phyloP scores from a whole-genome alignment of 2,888 invertebrate genomes.

The Brenthis hecate region DNA sequence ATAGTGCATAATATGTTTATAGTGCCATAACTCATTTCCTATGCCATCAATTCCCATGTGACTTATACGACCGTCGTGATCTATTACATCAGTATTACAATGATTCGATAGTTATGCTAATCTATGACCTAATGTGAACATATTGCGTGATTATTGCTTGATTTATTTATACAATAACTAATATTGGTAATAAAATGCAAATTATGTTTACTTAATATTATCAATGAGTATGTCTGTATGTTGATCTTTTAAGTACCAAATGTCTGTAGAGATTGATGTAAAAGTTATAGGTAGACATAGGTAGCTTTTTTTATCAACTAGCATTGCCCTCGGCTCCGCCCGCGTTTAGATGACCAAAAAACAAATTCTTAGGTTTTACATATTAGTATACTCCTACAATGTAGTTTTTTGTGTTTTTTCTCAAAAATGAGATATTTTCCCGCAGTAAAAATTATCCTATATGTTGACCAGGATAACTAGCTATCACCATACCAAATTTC shows the following conservation, averaged over 20 bases:
- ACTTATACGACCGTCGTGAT: slow-evolving; percentile 34
- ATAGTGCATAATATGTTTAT: slow-evolving; percentile 16
- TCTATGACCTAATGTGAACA: slow-evolving; percentile 33
- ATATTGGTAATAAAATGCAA: neutral
- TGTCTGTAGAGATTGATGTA: neutral
- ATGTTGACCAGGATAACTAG: no score
- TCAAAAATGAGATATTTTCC: no score
- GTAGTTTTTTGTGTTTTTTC: no score
- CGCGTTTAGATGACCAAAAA: no score
- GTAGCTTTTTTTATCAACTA: no score
- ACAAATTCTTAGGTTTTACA: no score
- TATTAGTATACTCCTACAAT: no score
- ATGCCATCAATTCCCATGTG: slow-evolving; percentile 33
- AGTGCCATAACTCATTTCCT: slow-evolving; percentile 35
- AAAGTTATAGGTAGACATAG: neutral
- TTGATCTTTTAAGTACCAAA: no score
- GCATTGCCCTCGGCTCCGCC: no score
- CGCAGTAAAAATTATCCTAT: no score
- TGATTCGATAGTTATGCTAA: slow-evolving; percentile 37
- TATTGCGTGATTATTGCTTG: slow-evolving; percentile 32
- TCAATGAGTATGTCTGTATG: neutral
- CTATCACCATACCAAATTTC: no score
- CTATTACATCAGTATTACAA: slow-evolving; percentile 32
- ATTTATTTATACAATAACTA: slow-evolving; percentile 18
- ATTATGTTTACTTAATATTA: neutral